Conservation (phyloP, 2,113 vertebrate genomes). For the Antechinus stuartii region DNA sequence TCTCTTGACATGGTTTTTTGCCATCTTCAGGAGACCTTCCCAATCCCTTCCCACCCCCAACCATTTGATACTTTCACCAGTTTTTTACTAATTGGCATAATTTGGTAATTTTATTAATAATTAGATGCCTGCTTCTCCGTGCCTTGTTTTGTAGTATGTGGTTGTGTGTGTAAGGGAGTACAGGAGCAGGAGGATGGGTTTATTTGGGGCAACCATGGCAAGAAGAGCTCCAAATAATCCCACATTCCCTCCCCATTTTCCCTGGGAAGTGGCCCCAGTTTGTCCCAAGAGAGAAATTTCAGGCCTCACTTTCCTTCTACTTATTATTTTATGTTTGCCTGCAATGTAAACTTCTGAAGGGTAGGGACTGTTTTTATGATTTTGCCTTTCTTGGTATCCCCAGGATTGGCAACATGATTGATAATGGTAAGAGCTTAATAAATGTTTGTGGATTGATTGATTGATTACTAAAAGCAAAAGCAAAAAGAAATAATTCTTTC, state of each 20-base stretch:
- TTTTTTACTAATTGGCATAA: not conserved
- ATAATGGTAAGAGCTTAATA: not conserved
- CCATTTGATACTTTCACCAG: not conserved
- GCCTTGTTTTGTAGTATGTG: constrained; percentile 24
- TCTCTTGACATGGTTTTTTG: not conserved
- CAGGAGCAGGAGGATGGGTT: not conserved
- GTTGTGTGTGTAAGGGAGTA: not conserved
- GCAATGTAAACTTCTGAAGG: not conserved
- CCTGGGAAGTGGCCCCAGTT: not conserved
- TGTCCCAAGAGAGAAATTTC: not conserved
- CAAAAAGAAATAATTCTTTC: not conserved
- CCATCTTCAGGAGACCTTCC: not conserved
- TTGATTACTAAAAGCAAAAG: not conserved
- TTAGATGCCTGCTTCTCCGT: constrained; percentile 35
- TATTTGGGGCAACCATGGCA: not conserved
- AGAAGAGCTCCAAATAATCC: not conserved
- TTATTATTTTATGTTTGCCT: not conserved
- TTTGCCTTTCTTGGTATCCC: not conserved
- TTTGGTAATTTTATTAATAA: constrained; percentile 49
- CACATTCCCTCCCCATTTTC: not conserved
- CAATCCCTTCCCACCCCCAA: not conserved
- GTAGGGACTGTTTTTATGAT: not conserved
- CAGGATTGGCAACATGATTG: not conserved
- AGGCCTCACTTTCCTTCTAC: not conserved
- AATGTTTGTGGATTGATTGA: not conserved